phyloP scores from a whole-genome alignment of 2,797 vertebrate species.

The Clarias platycephalus region DNA sequence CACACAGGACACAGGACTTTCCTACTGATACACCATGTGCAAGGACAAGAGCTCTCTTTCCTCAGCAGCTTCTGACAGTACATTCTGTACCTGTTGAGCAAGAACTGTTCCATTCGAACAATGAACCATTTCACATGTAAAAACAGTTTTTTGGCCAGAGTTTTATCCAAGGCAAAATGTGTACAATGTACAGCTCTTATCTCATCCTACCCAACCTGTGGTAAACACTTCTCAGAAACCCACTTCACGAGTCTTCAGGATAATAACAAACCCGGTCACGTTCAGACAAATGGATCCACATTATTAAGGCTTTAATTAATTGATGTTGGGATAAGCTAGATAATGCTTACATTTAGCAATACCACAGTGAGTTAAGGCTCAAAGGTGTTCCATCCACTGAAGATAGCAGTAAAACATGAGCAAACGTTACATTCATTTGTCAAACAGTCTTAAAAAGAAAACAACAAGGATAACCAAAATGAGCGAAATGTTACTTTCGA shows the following conservation, averaged over 20 bases:
- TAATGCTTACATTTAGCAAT: conserved; percentile 57
- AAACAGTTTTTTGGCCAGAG: neutral
- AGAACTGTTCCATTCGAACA: neutral
- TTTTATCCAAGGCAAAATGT: neutral
- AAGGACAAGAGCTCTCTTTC: conserved; percentile 4
- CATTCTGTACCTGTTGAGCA: too few species aligned
- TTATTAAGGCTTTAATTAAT: conserved; percentile 64
- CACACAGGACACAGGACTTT: neutral
- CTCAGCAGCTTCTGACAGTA: neutral
- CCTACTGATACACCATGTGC: neutral
- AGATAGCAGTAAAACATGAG: conserved; percentile 55
- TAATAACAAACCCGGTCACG: neutral
- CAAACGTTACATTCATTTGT: conserved; percentile 63
- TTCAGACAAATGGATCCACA: conserved; percentile 43
- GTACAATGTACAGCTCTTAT: neutral
- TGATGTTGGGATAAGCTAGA: conserved; percentile 61
- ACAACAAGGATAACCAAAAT: conserved; percentile 22
- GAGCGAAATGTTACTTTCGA: neutral
- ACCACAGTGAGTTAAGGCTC: conserved; percentile 65
- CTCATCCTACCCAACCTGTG: too few species aligned
- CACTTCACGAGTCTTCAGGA: too few species aligned
- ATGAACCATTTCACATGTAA: neutral
- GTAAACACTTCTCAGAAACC: neutral
- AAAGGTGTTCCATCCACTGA: conserved; percentile 57
- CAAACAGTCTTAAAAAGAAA: conserved; percentile 57